phyloP scores from a whole-genome alignment of 2,113 vertebrate species.

The Gadus macrocephalus region DNA sequence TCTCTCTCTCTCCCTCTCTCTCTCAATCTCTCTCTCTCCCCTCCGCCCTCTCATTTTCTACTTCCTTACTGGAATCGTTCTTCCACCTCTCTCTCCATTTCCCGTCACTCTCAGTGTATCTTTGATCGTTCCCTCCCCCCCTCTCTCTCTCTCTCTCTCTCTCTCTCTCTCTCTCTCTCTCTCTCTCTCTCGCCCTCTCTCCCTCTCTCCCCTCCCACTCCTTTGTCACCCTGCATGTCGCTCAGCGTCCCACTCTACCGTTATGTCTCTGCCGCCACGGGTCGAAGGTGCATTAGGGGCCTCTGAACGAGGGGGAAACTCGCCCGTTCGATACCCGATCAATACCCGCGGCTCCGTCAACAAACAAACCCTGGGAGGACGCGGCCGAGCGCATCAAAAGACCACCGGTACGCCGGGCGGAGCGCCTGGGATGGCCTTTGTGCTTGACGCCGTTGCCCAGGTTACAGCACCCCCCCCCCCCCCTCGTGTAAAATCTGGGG shows the following conservation, averaged over 20 bases:
- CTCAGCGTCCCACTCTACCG: background rate
- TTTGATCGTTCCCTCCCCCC: background rate
- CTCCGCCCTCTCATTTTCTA: background rate
- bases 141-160: background rate
- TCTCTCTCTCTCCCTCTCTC: constrained; percentile 12
- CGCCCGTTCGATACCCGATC: no score
- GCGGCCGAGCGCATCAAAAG: no score
- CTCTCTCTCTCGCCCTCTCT: constrained; percentile 27
- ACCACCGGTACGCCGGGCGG: no score
- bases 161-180: constrained; percentile 8
- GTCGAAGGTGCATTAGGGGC: no score
- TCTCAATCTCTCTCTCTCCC: background rate
- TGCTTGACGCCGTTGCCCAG: no score
- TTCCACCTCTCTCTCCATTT: background rate
- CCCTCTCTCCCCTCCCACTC: background rate
- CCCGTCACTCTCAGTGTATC: constrained; percentile 5
- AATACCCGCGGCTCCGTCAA: no score
- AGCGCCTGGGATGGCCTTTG: no score
- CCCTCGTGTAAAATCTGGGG: no score
- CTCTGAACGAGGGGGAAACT: no score
- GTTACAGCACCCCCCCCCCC: no score
- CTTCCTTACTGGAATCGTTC: background rate
- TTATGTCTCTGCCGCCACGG: background rate
- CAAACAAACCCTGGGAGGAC: no score
- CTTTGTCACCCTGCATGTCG: background rate